Conservation (phyloP, 2,113 vertebrate genomes). For the Laterallus jamaicensis region DNA sequence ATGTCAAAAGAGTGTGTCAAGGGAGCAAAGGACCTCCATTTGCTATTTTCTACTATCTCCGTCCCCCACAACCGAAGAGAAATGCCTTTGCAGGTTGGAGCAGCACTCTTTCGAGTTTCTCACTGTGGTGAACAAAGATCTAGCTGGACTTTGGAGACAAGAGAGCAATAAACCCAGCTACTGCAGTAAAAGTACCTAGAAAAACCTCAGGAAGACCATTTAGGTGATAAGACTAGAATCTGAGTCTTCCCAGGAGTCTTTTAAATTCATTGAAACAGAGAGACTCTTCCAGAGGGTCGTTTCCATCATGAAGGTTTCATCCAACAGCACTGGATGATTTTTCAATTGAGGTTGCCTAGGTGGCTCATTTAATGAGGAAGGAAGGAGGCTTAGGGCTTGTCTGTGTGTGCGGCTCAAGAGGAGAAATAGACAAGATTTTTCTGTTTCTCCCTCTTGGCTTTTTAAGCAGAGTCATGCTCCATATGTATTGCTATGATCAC, state of each 20-base stretch:
- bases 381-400: neutral
- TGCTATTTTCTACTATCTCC: neutral
- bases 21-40: neutral
- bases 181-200: neutral
- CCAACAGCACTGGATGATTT: neutral
- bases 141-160: neutral
- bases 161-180: neutral
- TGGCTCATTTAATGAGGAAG: neutral
- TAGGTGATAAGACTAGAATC: neutral
- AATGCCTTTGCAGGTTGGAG: neutral
- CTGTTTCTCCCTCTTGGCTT: neutral
- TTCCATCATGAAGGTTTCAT: neutral
- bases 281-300: neutral
- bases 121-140: neutral
- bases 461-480: neutral
- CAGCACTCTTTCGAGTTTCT: neutral
- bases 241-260: neutral
- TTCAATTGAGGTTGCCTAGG: neutral
- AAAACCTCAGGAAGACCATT: neutral
- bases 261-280: neutral
- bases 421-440: neutral
- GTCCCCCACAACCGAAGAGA: neutral
- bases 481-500: accelerated
- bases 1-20: neutral
- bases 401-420: accelerated